Evolutionary conservation across 2,888 invertebrate genomes (phyloP).

Genomic region (Stomorhina lunata): DNA sequence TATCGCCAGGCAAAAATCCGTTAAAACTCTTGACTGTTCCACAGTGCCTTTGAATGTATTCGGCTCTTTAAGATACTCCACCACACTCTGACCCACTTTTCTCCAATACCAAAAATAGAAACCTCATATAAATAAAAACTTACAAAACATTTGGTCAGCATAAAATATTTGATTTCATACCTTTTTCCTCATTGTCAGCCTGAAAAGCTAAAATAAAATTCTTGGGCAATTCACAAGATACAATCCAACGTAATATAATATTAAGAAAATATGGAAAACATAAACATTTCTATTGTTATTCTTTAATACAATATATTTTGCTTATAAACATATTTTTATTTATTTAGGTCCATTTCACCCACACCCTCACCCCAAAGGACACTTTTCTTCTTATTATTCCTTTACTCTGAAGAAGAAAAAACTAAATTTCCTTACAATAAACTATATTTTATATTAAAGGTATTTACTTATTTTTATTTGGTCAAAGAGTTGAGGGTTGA

Average conservation of each 20-base stretch:
- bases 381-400: neutral
- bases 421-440: conserved; percentile 49
- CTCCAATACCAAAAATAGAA: neutral
- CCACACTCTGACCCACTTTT: neutral
- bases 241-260: conserved; percentile 32
- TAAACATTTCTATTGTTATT: conserved; percentile 70
- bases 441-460: conserved; percentile 39
- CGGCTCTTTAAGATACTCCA: conserved; percentile 11
- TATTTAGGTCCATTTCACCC: conserved; percentile 73
- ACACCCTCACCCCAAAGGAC: conserved; percentile 15
- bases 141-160: conserved; percentile 57
- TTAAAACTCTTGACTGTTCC: neutral
- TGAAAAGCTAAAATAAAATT: conserved; percentile 29
- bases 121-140: conserved; percentile 10
- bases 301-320: conserved; percentile 75
- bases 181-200: conserved; percentile 32
- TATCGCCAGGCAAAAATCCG: too few species aligned
- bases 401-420: conserved; percentile 33
- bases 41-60: neutral
- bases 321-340: conserved; percentile 79
- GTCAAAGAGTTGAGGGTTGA: conserved; percentile 27
- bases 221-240: conserved; percentile 49
- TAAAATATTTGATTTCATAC: conserved; percentile 55
- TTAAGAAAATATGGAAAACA: conserved; percentile 37
- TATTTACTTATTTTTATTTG: conserved; percentile 28